Evolutionary conservation across 2,888 invertebrate genomes (phyloP).

Genomic region (Pomacea canaliculata): DNA sequence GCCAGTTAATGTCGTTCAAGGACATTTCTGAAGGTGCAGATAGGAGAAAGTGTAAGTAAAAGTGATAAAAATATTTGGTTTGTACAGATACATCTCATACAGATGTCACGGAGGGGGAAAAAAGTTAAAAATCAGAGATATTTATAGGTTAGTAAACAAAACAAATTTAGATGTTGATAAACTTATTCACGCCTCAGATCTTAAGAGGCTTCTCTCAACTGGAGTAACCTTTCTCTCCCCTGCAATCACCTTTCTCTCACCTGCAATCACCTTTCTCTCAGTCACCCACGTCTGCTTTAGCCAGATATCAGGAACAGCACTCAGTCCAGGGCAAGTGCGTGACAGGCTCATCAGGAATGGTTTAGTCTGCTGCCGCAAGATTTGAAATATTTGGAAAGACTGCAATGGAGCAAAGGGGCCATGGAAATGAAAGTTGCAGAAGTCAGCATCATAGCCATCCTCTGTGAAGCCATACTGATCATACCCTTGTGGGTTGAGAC

Average conservation of each 20-base stretch:
- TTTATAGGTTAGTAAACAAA: too few relatives aligned
- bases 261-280: constrained; percentile 26
- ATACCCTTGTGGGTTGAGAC: constrained; percentile 48
- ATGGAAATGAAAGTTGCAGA: constrained; percentile 53
- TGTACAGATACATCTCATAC: too few relatives aligned
- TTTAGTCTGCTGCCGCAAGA: constrained; percentile 50
- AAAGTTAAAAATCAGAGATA: too few relatives aligned
- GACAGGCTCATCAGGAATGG: constrained; percentile 50
- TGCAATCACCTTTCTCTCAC: background rate
- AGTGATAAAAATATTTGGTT: too few relatives aligned
- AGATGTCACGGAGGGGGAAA: too few relatives aligned
- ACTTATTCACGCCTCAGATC: too few relatives aligned
- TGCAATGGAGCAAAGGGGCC: constrained; percentile 57
- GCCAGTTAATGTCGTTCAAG: too few relatives aligned
- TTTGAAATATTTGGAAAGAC: constrained; percentile 47
- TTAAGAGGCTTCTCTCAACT: too few relatives aligned
- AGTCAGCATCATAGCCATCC: constrained; percentile 51
- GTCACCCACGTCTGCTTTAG: constrained; percentile 57
- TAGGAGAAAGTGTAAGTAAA: too few relatives aligned
- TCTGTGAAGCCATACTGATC: constrained; percentile 57
- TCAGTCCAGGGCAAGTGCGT: constrained; percentile 50
- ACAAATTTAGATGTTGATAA: too few relatives aligned
- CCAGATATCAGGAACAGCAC: constrained; percentile 54
- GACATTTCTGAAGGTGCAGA: too few relatives aligned
- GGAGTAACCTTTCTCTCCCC: too few relatives aligned